phyloP scores from a whole-genome alignment of 1,140 invertebrate genomes.

The Plectus sambesii region DNA sequence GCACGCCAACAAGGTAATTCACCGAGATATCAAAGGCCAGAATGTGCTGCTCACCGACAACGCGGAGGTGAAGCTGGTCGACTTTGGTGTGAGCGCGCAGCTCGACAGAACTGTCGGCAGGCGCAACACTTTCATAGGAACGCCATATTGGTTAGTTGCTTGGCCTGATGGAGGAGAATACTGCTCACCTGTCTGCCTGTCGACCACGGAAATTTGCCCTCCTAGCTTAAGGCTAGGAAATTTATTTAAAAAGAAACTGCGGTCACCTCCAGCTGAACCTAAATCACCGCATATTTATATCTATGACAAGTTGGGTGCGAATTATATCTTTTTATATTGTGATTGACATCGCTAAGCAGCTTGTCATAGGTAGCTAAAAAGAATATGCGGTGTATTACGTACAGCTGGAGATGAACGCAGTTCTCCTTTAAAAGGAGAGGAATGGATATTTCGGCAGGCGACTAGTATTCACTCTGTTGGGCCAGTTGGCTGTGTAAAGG shows the following conservation, averaged over 20 bases:
- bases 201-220: conserved; percentile 1
- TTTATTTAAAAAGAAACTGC: too few species aligned
- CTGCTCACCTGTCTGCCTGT: background rate
- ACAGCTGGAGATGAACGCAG: background rate
- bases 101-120: conserved; percentile 95
- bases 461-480: too few species aligned
- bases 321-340: too few species aligned
- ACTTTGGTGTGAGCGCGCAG: conserved; percentile 99
- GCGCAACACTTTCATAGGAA: conserved; percentile 98
- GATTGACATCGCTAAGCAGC: too few species aligned
- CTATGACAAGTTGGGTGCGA: too few species aligned
- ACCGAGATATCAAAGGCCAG: conserved; percentile 99
- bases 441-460: too few species aligned
- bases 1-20: conserved; percentile 96
- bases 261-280: too few species aligned
- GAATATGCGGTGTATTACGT: too few species aligned
- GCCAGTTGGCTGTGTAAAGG: too few species aligned
- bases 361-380: too few species aligned
- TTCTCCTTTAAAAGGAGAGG: too few species aligned
- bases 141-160: conserved; percentile 94
- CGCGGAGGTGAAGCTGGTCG: conserved; percentile 98
- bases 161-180: conserved; percentile 13
- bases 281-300: too few species aligned
- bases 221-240: conserved; percentile 2
- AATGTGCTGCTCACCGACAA: conserved; percentile 98